Evolutionary conservation across 1,140 invertebrate species (phyloP).

Genomic region (Ceratosolen solmsi): DNA sequence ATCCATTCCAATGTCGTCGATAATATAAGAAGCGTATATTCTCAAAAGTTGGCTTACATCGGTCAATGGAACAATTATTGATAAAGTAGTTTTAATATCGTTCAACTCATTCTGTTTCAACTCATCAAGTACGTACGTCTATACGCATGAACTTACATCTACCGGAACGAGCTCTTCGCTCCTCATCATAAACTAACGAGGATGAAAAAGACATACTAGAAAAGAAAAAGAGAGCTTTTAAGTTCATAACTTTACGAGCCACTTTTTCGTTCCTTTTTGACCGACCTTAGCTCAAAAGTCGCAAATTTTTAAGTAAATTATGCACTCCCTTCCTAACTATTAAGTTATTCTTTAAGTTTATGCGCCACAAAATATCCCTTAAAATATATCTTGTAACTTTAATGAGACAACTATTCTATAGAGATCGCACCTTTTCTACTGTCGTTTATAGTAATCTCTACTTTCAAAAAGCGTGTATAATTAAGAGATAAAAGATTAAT

Average conservation of each 20-base stretch:
- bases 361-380: too few relatives aligned
- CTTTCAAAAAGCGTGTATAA: too few relatives aligned
- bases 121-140: neutral
- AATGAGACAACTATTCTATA: too few relatives aligned
- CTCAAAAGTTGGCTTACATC: neutral
- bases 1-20: neutral
- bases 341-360: too few relatives aligned
- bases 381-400: too few relatives aligned
- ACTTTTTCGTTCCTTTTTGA: constrained; percentile 7
- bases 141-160: neutral
- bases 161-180: neutral
- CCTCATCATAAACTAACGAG: neutral
- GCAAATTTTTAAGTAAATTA: constrained; percentile 1
- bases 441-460: too few relatives aligned
- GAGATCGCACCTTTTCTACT: too few relatives aligned
- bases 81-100: neutral
- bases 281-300: neutral
- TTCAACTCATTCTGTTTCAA: neutral
- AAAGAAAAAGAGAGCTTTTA: neutral
- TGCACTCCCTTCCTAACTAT: neutral
- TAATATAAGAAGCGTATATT: neutral
- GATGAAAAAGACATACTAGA: neutral
- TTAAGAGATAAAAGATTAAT: too few relatives aligned
- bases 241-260: constrained; percentile 24
- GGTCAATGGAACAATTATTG: neutral